phyloP scores from a whole-genome alignment of 2,888 invertebrate genomes.

The Aphidoletes aphidimyza region DNA sequence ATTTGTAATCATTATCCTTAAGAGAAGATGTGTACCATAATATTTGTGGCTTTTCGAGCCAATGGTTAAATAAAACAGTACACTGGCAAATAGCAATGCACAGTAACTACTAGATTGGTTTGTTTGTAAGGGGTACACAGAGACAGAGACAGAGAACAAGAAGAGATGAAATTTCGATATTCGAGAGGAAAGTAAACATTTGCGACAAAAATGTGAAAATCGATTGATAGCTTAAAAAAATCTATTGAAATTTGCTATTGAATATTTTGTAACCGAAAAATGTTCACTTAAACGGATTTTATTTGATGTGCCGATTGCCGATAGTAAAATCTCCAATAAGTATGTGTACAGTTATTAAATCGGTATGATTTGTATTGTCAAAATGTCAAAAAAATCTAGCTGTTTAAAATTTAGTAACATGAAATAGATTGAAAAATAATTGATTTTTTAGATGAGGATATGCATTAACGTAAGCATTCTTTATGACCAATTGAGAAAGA shows the following conservation, averaged over 20 bases:
- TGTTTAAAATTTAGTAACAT: too few species aligned
- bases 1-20: conserved; percentile 25
- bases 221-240: conserved; percentile 12
- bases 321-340: too few species aligned
- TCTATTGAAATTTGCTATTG: not conserved
- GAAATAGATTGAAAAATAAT: conserved; percentile 15
- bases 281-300: too few species aligned
- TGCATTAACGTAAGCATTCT: not conserved
- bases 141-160: not conserved
- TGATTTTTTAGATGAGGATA: not conserved
- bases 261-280: not conserved
- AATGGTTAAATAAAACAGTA: not conserved
- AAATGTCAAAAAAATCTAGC: conserved; percentile 2
- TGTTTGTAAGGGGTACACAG: too few species aligned
- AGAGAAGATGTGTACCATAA: not conserved
- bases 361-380: not conserved
- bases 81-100: too few species aligned
- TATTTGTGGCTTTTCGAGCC: not conserved
- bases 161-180: too few species aligned
- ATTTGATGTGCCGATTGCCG: too few species aligned
- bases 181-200: not conserved
- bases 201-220: not conserved
- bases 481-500: not conserved
- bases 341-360: not conserved
- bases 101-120: too few species aligned